phyloP scores from a whole-genome alignment of 2,888 invertebrate genomes.

The Acleris holmiana region DNA sequence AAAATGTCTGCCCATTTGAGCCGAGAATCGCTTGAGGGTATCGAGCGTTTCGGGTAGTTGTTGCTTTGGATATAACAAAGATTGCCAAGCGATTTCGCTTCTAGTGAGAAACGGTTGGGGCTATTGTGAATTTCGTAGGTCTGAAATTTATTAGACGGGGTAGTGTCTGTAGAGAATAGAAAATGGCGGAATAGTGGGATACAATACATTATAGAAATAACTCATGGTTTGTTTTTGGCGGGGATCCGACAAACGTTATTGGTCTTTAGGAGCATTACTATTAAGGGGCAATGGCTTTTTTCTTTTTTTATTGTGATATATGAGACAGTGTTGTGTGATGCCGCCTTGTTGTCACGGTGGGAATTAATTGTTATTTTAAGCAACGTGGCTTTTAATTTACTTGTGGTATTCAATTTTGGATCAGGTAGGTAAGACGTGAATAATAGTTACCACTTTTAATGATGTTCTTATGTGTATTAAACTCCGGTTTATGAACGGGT shows the following conservation, averaged over 20 bases:
- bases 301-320: conserved; percentile 64
- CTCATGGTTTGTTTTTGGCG: conserved; percentile 84
- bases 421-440: background rate
- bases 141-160: conserved; percentile 84
- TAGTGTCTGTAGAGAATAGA: conserved; percentile 84
- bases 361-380: conserved; percentile 68
- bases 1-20: conserved; percentile 62
- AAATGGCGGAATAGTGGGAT: conserved; percentile 82
- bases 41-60: conserved; percentile 52
- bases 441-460: too few relatives aligned
- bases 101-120: conserved; percentile 67
- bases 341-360: conserved; percentile 75
- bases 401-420: background rate
- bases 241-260: conserved; percentile 83
- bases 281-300: conserved; percentile 70
- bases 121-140: conserved; percentile 81
- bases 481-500: too few relatives aligned
- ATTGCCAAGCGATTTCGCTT: conserved; percentile 71
- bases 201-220: conserved; percentile 80
- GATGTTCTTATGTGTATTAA: too few relatives aligned
- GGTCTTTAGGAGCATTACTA: conserved; percentile 80
- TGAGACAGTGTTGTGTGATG: conserved; percentile 68
- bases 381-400: conserved; percentile 30
- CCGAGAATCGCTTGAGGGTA: conserved; percentile 64
- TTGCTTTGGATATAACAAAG: conserved; percentile 55